Evolutionary conservation across 1,140 invertebrate species (phyloP), one percentile per base, ranked within the genome.

Genomic region (Periplaneta americana): DNA sequence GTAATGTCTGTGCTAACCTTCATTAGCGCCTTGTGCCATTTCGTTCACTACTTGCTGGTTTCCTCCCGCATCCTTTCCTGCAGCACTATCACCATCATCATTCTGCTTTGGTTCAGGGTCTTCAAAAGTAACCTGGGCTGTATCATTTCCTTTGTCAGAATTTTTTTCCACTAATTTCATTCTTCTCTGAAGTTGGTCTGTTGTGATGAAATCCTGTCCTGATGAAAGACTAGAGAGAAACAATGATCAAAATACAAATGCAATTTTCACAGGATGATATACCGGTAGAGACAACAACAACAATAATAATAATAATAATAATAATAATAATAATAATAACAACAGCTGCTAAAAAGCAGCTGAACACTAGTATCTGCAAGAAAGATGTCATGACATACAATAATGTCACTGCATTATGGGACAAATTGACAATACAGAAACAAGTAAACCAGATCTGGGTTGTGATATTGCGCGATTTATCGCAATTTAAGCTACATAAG

Each of bases 151-250:
- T 66, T 66, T 84, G 88, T 83, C 84, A 91, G 83, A 17, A 22
- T 34, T 82, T 57, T 78, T 32, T 34, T 78, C 32, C 18, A 82
- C 75, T n/a, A 17, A 5, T 74, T 34, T 22, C 37, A 74, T 34
- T 34, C 66, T 78, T 57, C 91, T 90, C 84, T 93, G 92, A 37
- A 96, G 87, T 85, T 95, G 95, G 48, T 93, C 93, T 66, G 93
- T 95, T 74, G 93, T 97, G 75, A 96, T 96, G 83, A 95, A 96
- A 84, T 96, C 94, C 86, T 95, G 93, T 17, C 95, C 95, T 87
- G 95, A 95, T 4, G 94, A 95, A 32, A 97, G 87, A 85, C 95
- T 80, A 34, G 37, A 1, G n/a, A 39, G n/a, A 79, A 79, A 0
- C 36, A 79, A 48, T 39, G 39, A 35, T 78, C 28, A 80, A 57